Conservation (phyloP, 2,797 vertebrate genomes). For the Propithecus deckenii region DNA sequence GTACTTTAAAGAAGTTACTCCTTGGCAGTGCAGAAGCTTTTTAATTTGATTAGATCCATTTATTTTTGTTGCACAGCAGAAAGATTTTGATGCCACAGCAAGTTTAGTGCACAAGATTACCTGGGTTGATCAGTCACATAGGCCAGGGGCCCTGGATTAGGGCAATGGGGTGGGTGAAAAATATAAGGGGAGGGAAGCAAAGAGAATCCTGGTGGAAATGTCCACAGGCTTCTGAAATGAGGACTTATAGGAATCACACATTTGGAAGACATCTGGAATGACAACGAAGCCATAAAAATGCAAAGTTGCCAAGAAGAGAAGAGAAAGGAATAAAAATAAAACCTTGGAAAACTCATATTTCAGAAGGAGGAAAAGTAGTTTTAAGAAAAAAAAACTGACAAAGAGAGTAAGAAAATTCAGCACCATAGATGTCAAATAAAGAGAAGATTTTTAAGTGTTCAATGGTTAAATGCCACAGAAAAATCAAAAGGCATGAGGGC, state of each 20-base stretch:
- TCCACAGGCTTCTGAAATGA: background rate
- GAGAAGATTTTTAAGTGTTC: background rate
- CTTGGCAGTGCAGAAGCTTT: too few species aligned
- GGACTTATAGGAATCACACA: background rate
- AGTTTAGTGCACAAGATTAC: background rate
- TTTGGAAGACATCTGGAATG: conserved; percentile 43
- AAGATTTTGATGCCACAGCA: background rate
- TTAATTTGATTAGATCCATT: too few species aligned
- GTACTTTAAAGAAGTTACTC: background rate
- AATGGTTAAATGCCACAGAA: background rate
- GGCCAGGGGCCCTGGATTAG: background rate
- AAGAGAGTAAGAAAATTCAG: background rate
- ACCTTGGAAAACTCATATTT: background rate
- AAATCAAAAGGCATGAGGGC: background rate
- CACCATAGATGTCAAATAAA: background rate
- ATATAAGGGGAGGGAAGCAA: background rate
- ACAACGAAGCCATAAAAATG: conserved; percentile 32
- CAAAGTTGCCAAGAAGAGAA: background rate
- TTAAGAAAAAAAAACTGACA: background rate
- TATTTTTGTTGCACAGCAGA: background rate
- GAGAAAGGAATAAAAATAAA: conserved; percentile 24
- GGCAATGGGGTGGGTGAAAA: background rate
- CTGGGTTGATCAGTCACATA: background rate
- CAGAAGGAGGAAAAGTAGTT: background rate
- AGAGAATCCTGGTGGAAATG: background rate